Evolutionary conservation across 2,797 vertebrate species (phyloP).

Genomic region (Cyprinella venusta): DNA sequence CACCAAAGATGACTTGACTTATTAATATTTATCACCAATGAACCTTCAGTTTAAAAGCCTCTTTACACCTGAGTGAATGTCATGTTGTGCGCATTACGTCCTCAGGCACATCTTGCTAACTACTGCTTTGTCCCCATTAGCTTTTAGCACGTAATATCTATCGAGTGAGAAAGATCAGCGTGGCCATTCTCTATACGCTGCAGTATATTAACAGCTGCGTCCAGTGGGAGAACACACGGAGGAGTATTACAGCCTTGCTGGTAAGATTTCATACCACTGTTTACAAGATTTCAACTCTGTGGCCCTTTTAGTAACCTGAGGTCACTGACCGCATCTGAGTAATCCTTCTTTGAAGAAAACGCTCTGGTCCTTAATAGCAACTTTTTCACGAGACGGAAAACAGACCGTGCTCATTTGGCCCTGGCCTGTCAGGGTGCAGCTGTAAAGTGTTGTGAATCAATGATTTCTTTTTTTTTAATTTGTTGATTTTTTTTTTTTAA

Average conservation of each 20-base stretch:
- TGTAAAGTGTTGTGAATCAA: conserved; percentile 32
- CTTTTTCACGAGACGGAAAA: conserved; percentile 32
- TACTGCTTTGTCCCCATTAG: conserved; percentile 79
- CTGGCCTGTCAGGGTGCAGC: conserved; percentile 29
- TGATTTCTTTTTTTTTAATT: neutral
- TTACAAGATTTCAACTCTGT: conserved; percentile 40
- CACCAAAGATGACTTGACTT: conserved; percentile 59
- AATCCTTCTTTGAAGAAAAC: conserved; percentile 38
- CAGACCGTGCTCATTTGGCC: conserved; percentile 13
- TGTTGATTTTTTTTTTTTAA: neutral
- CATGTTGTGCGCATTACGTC: conserved; percentile 71
- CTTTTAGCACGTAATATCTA: conserved; percentile 93
- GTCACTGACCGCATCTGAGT: conserved; percentile 34
- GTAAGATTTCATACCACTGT: conserved; percentile 71
- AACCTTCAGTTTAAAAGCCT: conserved; percentile 59
- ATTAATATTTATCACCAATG: conserved; percentile 58
- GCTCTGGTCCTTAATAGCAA: conserved; percentile 26
- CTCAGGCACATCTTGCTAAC: conserved; percentile 71
- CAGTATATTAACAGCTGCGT: conserved; percentile 98
- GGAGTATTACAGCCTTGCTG: conserved; percentile 91
- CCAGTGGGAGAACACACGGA: conserved; percentile 91
- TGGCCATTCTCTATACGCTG: conserved; percentile 90
- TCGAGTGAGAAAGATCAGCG: conserved; percentile 93
- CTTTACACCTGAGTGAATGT: conserved; percentile 69
- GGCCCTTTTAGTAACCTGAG: conserved; percentile 51